Base-by-base conservation (phyloP, 2,888 invertebrate species). In the Drosophila yooni region DNA sequence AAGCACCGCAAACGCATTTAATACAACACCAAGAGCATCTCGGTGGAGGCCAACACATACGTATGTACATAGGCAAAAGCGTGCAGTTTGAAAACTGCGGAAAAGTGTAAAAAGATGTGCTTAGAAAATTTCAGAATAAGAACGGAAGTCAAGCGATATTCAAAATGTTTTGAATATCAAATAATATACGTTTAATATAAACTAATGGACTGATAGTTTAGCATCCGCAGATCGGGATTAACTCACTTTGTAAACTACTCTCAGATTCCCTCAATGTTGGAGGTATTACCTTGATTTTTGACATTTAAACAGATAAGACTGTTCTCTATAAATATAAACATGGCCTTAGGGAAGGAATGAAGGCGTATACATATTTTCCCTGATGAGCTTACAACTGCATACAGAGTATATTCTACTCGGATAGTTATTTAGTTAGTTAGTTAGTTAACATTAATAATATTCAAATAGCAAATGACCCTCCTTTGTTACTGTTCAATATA, bases 1-100 rank as follows among this genome's bases (percentile, higher is more conserved):
- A 66, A 66, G 18, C 61, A 36, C 8, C 21, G 18, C 48, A 72
- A 78, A 63, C 59, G 57, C 72, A 53, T 79, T 76, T 57, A 40
- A 56, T 43, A 53, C 52, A 18, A 61, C 36, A 48, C 58, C 34
- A 27, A 15, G n/a, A 43, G 36, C 48, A 58, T 54, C 53, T 43
- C 38, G 50, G 50, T 62, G 50, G 29, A 53, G 8, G 11, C 21
- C 13, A 38, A 13, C n/a, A 31, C 10, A 21, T n/a, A 31, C 10
- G 18, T n/a, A n/a, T 2, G 2, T 0, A n/a, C 5, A 33, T 13
- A 15, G 10, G 27, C 18, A 46, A 1, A 4, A 31, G 6, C 11
- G n/a, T 27, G 25, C 13, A 18, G 10, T 34, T 29, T 6, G 10
- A 1, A 40, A 33, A 25, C 27, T 40, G 2, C 7, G 15, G 4